These are phyloP conservation scores for Schizotus pectinicornis DNA, from an alignment of 2,888 invertebrate species.

Conservation along the genomic window DNA sequence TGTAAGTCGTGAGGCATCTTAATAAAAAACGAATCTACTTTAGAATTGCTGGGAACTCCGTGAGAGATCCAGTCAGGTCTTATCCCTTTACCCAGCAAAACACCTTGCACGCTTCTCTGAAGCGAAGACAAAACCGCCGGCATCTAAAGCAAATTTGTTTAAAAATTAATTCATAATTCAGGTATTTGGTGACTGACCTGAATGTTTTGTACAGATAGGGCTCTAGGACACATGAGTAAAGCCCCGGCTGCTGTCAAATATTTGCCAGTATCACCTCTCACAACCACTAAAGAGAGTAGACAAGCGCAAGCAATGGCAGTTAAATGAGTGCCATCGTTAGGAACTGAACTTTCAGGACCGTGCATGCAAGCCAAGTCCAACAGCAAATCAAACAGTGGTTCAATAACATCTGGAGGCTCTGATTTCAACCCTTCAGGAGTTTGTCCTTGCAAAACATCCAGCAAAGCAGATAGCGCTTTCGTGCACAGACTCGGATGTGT, in stretches of 20 bases:
- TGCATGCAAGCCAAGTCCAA: constrained; percentile 81
- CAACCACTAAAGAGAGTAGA: constrained; percentile 88
- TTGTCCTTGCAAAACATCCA: constrained; percentile 89
- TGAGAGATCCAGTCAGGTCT: constrained; percentile 89
- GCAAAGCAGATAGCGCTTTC: constrained; percentile 83
- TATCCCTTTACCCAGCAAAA: constrained; percentile 81
- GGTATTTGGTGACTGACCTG: constrained; percentile 62
- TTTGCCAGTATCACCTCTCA: constrained; percentile 91
- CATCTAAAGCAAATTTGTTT: constrained; percentile 61
- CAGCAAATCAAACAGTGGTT: constrained; percentile 83
- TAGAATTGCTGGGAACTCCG: constrained; percentile 81
- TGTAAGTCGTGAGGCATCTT: constrained; percentile 60
- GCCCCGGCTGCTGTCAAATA: constrained; percentile 86
- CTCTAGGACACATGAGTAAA: constrained; percentile 82
- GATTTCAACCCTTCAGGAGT: constrained; percentile 83
- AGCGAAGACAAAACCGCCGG: constrained; percentile 84
- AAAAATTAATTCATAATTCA: constrained; percentile 34
- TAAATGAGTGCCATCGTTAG: constrained; percentile 71
- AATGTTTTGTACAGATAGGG: constrained; percentile 79
- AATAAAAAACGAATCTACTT: constrained; percentile 72
- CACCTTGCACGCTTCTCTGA: constrained; percentile 88
- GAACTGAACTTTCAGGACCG: constrained; percentile 64
- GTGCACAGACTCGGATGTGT: constrained; percentile 87
- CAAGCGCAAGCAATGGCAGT: constrained; percentile 92
- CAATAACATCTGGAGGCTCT: constrained; percentile 78